Conservation (phyloP, 2,113 vertebrate genomes). For the Psittacara wagleri region DNA sequence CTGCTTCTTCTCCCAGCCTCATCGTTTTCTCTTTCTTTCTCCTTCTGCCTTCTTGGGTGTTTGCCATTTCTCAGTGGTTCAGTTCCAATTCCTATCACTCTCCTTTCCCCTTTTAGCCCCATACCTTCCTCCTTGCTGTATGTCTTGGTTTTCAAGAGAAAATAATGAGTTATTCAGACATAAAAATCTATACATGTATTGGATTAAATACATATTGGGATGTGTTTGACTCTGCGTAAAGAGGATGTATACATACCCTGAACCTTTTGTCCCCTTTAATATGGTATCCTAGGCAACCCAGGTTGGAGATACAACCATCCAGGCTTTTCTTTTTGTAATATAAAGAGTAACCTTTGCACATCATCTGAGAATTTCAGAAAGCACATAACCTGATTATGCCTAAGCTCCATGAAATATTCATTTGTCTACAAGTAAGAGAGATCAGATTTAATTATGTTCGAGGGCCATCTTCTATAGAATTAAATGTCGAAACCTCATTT, state of each 20-base stretch:
- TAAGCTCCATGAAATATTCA: constrained; percentile 69
- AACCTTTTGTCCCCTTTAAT: neutral
- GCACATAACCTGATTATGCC: constrained; percentile 58
- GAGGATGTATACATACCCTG: neutral
- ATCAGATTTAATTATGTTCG: constrained; percentile 68
- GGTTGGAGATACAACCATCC: neutral
- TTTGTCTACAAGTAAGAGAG: constrained; percentile 47
- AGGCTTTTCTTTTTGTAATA: constrained; percentile 36
- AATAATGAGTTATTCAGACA: neutral
- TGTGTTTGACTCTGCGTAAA: neutral
- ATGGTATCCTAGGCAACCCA: constrained; percentile 27
- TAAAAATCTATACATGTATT: neutral
- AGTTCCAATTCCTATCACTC: neutral
- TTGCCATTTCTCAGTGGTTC: neutral
- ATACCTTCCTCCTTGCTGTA: neutral
- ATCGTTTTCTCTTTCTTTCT: neutral
- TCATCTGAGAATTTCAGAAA: constrained; percentile 62
- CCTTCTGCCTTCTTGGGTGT: neutral
- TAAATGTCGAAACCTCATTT: constrained; percentile 45
- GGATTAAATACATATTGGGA: neutral
- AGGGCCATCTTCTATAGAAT: constrained; percentile 55
- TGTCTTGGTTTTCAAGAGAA: neutral
- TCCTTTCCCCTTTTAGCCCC: neutral
- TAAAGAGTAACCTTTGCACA: constrained; percentile 60
- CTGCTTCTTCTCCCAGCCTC: neutral